These are phyloP conservation scores for Hydriomena furcata DNA, from an alignment of 2,888 invertebrate species.

Conservation along the genomic window DNA sequence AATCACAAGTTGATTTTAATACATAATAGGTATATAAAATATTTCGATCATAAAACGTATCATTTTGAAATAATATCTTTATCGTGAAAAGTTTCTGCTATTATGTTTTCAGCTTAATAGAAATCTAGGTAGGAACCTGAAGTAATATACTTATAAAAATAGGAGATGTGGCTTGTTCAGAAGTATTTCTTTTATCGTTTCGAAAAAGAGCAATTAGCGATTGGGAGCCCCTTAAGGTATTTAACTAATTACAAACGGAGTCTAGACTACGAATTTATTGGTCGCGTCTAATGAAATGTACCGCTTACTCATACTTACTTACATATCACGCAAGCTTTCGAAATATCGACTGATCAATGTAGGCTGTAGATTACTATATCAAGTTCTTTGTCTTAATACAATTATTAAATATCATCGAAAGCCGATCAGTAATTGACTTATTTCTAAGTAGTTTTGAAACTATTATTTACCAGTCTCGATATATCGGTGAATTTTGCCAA, in stretches of 20 bases:
- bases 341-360: slow-evolving; percentile 39
- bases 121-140: too few relatives aligned
- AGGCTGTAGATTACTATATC: slow-evolving; percentile 43
- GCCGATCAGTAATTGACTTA: slow-evolving; percentile 3
- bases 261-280: slow-evolving; percentile 30
- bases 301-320: slow-evolving; percentile 37
- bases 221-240: slow-evolving; percentile 21
- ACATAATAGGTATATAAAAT: too few relatives aligned
- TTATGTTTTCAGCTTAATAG: too few relatives aligned
- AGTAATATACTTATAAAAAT: too few relatives aligned
- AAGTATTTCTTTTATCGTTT: too few relatives aligned
- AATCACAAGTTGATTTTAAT: too few relatives aligned
- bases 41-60: too few relatives aligned
- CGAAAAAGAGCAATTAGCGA: too few relatives aligned
- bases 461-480: not conserved
- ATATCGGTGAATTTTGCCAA: slow-evolving; percentile 1
- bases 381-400: slow-evolving; percentile 42
- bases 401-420: slow-evolving; percentile 23
- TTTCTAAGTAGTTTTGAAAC: not conserved
- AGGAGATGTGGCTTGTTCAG: too few relatives aligned
- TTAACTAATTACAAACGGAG: slow-evolving; percentile 24
- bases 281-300: slow-evolving; percentile 28
- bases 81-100: too few relatives aligned
- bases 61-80: too few relatives aligned
- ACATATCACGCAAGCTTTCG: slow-evolving; percentile 42